These are phyloP conservation scores for Eulemur rufifrons DNA, from an alignment of 2,113 vertebrate species.

Conservation along the genomic window DNA sequence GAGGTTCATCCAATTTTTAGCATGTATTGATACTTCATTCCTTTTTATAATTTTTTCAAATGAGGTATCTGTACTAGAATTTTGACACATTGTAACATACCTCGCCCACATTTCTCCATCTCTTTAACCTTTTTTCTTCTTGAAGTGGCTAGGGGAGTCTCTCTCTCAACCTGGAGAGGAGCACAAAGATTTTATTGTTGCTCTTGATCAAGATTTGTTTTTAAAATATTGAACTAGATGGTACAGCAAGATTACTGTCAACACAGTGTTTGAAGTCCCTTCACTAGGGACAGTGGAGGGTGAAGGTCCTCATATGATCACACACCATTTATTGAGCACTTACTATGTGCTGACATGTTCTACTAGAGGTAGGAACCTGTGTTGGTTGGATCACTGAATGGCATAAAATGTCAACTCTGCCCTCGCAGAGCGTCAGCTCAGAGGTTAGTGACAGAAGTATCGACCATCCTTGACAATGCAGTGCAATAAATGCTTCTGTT, in stretches of 20 bases:
- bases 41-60: conserved; percentile 1
- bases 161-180: background rate
- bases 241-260: background rate
- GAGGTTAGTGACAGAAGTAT: background rate
- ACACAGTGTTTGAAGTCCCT: background rate
- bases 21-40: background rate
- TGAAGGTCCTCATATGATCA: background rate
- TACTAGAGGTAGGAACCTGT: background rate
- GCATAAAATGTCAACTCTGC: background rate
- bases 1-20: background rate
- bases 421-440: background rate
- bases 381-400: background rate
- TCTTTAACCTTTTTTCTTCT: background rate
- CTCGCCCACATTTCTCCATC: background rate
- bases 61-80: background rate
- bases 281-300: background rate
- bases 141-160: background rate
- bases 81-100: background rate
- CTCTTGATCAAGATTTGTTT: background rate
- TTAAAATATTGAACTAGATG: background rate
- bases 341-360: background rate
- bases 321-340: background rate
- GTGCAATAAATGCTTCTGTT: background rate
- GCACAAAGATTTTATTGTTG: background rate
- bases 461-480: background rate